phyloP scores from a whole-genome alignment of 2,113 vertebrate species.

The Catharus bicknelli region DNA sequence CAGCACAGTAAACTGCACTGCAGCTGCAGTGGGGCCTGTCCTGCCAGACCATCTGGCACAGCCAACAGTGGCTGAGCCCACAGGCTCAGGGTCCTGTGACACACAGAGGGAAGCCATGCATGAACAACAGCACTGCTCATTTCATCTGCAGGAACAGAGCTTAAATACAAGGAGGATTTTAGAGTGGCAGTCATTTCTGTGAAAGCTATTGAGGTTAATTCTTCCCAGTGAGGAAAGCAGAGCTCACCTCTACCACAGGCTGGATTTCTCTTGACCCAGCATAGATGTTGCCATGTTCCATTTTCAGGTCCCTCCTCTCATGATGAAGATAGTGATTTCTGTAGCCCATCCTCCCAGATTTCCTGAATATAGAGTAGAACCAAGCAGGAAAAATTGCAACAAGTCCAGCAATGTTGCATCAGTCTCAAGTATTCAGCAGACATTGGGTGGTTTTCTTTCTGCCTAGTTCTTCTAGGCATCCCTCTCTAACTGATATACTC shows the following conservation, averaged over 20 bases:
- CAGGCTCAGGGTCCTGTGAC: background rate
- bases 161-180: background rate
- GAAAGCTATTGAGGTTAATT: background rate
- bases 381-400: background rate
- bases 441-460: background rate
- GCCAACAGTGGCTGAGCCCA: background rate
- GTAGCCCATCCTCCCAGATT: background rate
- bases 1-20: background rate
- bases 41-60: background rate
- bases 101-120: background rate
- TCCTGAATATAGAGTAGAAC: background rate
- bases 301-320: background rate
- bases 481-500: background rate
- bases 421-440: background rate
- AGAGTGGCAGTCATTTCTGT: background rate
- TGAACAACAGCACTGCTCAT: background rate
- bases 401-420: background rate
- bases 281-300: accelerated
- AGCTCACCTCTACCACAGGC: accelerated
- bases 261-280: background rate
- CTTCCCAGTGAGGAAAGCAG: background rate
- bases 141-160: background rate
- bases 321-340: background rate
- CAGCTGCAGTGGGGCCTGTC: background rate
- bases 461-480: background rate